These are phyloP conservation scores for Entomyzon cyanotis DNA, from an alignment of 2,113 vertebrate species.

Conservation along the genomic window DNA sequence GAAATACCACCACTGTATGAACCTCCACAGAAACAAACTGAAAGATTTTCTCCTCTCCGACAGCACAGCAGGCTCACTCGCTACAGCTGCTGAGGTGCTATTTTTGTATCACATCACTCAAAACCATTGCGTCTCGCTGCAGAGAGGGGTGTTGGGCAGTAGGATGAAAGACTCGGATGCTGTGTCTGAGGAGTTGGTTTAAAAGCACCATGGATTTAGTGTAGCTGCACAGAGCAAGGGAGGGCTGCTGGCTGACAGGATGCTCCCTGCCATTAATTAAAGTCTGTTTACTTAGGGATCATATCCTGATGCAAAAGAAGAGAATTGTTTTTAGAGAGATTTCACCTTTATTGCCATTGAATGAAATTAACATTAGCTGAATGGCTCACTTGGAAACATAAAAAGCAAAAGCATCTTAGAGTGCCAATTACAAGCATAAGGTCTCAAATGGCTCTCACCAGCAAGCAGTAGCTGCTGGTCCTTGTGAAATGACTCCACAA, in stretches of 20 bases:
- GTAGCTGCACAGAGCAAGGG: background rate
- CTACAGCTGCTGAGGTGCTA: constrained; percentile 31
- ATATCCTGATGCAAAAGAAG: background rate
- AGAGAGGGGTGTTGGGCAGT: constrained; percentile 14
- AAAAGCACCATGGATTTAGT: background rate
- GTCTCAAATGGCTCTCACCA: constrained; percentile 32
- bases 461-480: background rate
- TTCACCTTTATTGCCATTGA: constrained; percentile 45
- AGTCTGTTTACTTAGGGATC: constrained; percentile 45
- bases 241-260: background rate
- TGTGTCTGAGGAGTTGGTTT: background rate
- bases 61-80: background rate
- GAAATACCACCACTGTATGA: background rate
- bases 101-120: constrained; percentile 45
- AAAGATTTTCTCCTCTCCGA: background rate
- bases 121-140: constrained; percentile 10
- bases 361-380: background rate
- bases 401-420: constrained; percentile 40
- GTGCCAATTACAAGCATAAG: constrained; percentile 47
- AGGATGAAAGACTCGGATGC: constrained; percentile 21
- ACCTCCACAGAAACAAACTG: background rate
- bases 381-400: constrained; percentile 44
- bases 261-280: constrained; percentile 37
- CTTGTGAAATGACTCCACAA: background rate
- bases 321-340: constrained; percentile 43